Base-by-base conservation (phyloP, 2,888 invertebrate species). In the Beris morrisii region DNA sequence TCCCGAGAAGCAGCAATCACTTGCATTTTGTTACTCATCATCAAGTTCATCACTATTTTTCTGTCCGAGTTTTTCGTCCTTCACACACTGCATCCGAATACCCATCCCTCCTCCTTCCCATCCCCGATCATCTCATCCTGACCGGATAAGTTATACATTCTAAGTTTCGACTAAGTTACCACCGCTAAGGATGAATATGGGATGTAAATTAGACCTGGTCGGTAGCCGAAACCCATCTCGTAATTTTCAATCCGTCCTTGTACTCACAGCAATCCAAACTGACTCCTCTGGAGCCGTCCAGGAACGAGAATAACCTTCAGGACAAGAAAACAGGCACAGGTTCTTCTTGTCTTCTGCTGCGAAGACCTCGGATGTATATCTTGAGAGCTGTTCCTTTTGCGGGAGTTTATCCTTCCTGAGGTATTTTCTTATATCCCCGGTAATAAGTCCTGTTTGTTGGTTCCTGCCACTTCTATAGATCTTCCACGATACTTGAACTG, bases 401-500 rank as follows among this genome's bases (percentile, higher is more conserved):
- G 57, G 57, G 56, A 66, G 66, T 66, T 68, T 68, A 68, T 68
- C 68, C 66, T 68, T 68, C 66, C 68, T 68, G 68, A 68, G 68
- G 68, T 68, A 68, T 68, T 61, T 68, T 68, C 66, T 68, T 68
- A 68, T 68, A 68, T 66, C 68, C 50, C 61, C 61, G 61, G 61
- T 61, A 61, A 61, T 61, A 61, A 61, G 61, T 61, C 52, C 50
- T 61, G 61, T 61, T 52, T 66, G 65, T 55, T 54, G 58, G 59
- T 64, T 64, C 52, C 65, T 54, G 67, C 59, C 55, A 65, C 67
- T 67, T 67, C 67, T 67, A 67, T 67, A 67, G 68, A 68, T 68
- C 68, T 68, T 68, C 68, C 68, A 68, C 68, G 68, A 68, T 68
- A 68, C 68, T 68, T 68, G 59, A 68, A 61, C 65, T 65, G 55